Base-by-base conservation (phyloP, 2,888 invertebrate genomes). In the Psococerastis gibbosa region DNA sequence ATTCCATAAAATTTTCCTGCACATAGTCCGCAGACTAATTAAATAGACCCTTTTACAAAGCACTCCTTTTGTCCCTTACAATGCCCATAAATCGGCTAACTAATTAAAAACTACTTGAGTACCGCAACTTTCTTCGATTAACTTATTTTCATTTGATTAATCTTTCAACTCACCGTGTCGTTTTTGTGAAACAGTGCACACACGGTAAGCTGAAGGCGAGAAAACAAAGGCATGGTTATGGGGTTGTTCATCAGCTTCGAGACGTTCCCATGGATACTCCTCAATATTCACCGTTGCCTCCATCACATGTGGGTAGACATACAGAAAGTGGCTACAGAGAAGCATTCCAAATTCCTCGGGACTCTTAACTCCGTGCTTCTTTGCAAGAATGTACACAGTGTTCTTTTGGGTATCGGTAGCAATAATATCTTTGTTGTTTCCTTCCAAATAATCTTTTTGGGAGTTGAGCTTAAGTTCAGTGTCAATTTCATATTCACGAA, bases 391-490 rank as follows among this genome's bases (percentile, higher is more conserved):
- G 56, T 81, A 83, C 31, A 83, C 76, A 1, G 81, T 82, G 56
- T 84, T 84, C 62, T 83, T 83, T 58, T 83, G 83, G 1, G 81
- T 77, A 55, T 83, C 83, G 1, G 83, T 83, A 9, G 82, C 82
- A 15, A 84, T 75, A 47, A 84, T 77, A 55, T 80, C 78, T 42
- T 73, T 70, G 56, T 84, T 84, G 60, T 83, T 78, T n/a, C 78
- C 78, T 49, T 67, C 56, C 1, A 76, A 61, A 59, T 80, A 84
- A 49, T 83, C 81, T 49, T 73, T 73, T 55, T 75, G 73, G 2
- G 73, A 73, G 47, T 70, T 67, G 43, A 83, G 62, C 51, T 77
- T 75, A 38, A 84, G 63, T 51, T 76, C 75, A 1, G 79, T 80
- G 53, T 70, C 69, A 11, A 76, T 79, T 62, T 82, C 81, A 53